Conservation (phyloP, 2,113 vertebrate genomes). For the Bettongia penicillata region DNA sequence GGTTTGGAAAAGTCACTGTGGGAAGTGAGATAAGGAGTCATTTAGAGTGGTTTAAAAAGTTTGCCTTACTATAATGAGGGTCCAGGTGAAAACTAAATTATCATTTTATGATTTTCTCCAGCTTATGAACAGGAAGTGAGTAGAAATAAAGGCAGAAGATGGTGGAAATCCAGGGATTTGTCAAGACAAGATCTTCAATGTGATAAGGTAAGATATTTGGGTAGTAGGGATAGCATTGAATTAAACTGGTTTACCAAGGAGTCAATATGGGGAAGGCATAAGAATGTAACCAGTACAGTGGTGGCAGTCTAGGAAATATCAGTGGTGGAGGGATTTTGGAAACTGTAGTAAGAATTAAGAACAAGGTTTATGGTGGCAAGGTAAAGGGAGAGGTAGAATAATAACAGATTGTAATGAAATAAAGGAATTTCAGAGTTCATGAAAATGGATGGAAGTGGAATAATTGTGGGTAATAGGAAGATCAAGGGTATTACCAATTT, state of each 20-base stretch:
- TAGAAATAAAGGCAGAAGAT: background rate
- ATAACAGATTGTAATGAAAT: background rate
- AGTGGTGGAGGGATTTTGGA: background rate
- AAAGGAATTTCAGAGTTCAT: background rate
- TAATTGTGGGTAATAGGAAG: background rate
- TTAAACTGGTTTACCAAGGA: background rate
- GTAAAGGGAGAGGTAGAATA: background rate
- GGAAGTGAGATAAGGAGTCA: background rate
- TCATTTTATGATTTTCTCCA: background rate
- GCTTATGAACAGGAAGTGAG: background rate
- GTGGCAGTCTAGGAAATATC: background rate
- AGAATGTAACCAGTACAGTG: background rate
- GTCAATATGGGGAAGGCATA: background rate
- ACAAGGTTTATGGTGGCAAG: background rate
- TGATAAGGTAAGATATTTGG: background rate
- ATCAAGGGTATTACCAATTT: background rate
- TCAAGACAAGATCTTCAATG: background rate
- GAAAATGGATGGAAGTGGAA: background rate
- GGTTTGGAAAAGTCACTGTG: background rate
- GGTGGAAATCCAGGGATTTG: background rate
- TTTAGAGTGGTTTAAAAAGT: background rate
- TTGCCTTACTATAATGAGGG: background rate
- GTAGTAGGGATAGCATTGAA: background rate
- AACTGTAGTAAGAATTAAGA: background rate
- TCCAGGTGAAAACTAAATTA: background rate